Evolutionary conservation across 2,797 vertebrate species (phyloP).

Genomic region (Chelon labrosus): DNA sequence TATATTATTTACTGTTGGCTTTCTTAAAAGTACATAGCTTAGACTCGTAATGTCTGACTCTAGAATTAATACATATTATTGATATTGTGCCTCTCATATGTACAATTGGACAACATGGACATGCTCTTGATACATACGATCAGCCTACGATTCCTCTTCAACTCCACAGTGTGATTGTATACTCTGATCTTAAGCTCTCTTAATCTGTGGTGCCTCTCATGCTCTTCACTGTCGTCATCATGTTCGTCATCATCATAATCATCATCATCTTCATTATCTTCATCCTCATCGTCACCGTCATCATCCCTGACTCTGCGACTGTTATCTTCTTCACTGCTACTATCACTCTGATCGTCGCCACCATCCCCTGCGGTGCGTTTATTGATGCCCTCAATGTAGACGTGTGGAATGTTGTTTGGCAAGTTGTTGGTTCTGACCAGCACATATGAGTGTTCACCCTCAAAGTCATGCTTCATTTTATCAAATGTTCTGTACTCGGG

Average conservation of each 20-base stretch:
- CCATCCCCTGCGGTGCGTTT: slow-evolving; percentile 18
- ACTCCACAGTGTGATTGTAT: slow-evolving; percentile 86
- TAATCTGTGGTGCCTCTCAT: slow-evolving; percentile 55
- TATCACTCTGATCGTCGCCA: slow-evolving; percentile 22
- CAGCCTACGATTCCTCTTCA: slow-evolving; percentile 77
- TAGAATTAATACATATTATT: background rate
- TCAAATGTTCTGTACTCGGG: slow-evolving; percentile 88
- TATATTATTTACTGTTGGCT: background rate
- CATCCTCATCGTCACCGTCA: slow-evolving; percentile 25
- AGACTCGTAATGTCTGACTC: background rate
- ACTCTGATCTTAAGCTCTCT: slow-evolving; percentile 83
- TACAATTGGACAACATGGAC: slow-evolving; percentile 12
- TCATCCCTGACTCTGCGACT: slow-evolving; percentile 44
- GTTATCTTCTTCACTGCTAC: slow-evolving; percentile 55
- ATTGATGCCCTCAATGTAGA: slow-evolving; percentile 85
- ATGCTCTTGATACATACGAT: slow-evolving; percentile 79
- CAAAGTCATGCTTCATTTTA: slow-evolving; percentile 81
- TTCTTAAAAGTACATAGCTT: background rate
- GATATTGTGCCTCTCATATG: background rate
- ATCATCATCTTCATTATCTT: slow-evolving; percentile 15
- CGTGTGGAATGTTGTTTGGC: slow-evolving; percentile 75
- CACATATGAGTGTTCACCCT: slow-evolving; percentile 83
- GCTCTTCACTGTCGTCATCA: slow-evolving; percentile 37
- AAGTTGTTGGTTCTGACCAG: slow-evolving; percentile 79
- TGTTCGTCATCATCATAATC: slow-evolving; percentile 25